A percentile compares a stretch with the other conserved stretches of the same genome.
Conservation (phyloP, 2,888 invertebrate genomes). For the Spodoptera picta region DNA sequence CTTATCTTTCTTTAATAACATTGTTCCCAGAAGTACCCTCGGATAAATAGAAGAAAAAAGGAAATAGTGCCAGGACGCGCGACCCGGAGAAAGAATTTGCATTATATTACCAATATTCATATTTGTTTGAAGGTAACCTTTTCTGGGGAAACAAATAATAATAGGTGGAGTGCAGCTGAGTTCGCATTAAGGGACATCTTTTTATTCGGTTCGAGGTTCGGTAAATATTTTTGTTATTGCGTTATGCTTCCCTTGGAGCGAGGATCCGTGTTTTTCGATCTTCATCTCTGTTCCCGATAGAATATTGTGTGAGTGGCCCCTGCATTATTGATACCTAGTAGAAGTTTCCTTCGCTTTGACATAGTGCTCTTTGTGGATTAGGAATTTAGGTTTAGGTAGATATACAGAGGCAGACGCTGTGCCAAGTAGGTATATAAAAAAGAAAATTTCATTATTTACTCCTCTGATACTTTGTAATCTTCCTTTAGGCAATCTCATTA, state of each 20-base stretch:
- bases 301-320: conserved; percentile 73
- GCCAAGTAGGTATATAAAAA: background rate
- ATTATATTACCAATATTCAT: conserved; percentile 77
- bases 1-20: conserved; percentile 81
- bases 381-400: conserved; percentile 10
- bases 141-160: conserved; percentile 84
- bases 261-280: conserved; percentile 66
- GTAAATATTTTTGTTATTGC: conserved; percentile 88
- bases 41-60: conserved; percentile 72
- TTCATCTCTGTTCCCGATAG: conserved; percentile 66
- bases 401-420: background rate
- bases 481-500: conserved; percentile 24
- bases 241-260: conserved; percentile 69
- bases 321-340: conserved; percentile 72
- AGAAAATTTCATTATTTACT: conserved; percentile 6
- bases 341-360: conserved; percentile 55
- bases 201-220: conserved; percentile 83
- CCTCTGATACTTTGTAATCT: conserved; percentile 29
- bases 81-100: conserved; percentile 78
- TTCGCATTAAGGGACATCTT: conserved; percentile 86
- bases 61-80: conserved; percentile 71
- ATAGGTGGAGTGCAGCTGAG: conserved; percentile 85
- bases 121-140: conserved; percentile 76
- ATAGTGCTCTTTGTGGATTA: conserved; percentile 53
- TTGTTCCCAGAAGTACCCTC: conserved; percentile 78